Conservation (phyloP, 1,140 invertebrate genomes). For the Thaumetopoea pityocampa region DNA sequence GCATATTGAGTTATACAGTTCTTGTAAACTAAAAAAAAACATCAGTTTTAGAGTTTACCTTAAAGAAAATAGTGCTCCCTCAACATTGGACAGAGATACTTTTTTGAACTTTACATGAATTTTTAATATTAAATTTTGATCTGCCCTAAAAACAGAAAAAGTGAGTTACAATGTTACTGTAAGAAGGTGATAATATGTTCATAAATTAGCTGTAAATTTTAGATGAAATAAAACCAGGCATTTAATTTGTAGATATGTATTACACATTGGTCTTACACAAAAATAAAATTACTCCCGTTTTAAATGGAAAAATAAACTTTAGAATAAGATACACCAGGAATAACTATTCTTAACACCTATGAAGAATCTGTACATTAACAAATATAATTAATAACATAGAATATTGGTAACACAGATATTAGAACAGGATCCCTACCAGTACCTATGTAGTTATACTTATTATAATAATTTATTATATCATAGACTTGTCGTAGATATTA, state of each 20-base stretch:
- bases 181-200: no score
- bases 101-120: no score
- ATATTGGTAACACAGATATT: slow-evolving; percentile 68
- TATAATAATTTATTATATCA: slow-evolving; percentile 21
- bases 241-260: slow-evolving; percentile 55
- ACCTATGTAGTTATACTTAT: slow-evolving; percentile 15
- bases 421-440: slow-evolving; percentile 40
- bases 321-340: slow-evolving; percentile 44
- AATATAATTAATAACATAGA: slow-evolving; percentile 59
- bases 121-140: no score
- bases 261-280: slow-evolving; percentile 69
- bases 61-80: no score
- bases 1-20: no score
- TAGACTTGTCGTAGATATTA: slow-evolving; percentile 5
- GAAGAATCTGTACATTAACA: slow-evolving; percentile 62
- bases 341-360: slow-evolving; percentile 66
- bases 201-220: no score
- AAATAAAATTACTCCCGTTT: slow-evolving; percentile 67
- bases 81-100: no score
- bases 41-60: no score
- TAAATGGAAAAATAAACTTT: slow-evolving; percentile 72
- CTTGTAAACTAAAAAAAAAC: no score
- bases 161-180: no score
- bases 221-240: slow-evolving; percentile 20
- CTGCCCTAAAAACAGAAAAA: no score